Conservation (phyloP, 2,797 vertebrate genomes). For the Leptodactylus fallax region DNA sequence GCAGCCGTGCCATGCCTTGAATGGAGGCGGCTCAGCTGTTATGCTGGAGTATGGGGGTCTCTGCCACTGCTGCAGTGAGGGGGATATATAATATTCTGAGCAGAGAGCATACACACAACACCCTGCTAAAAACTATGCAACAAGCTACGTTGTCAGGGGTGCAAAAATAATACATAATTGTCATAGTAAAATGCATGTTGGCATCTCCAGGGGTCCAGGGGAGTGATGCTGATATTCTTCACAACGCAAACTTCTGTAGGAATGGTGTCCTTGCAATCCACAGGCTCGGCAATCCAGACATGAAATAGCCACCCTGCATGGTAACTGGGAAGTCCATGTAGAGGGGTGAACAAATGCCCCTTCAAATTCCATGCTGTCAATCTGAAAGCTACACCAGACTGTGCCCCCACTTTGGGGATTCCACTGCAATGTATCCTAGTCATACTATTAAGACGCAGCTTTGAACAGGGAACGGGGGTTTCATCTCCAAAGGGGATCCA, state of each 20-base stretch:
- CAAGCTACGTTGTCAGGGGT: background rate
- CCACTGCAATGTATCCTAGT: slow-evolving; percentile 29
- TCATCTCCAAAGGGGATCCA: slow-evolving; percentile 29
- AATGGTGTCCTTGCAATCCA: slow-evolving; percentile 38
- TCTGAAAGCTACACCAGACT: background rate
- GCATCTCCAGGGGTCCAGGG: slow-evolving; percentile 29
- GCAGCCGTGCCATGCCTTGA: slow-evolving; percentile 63
- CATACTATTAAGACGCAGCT: slow-evolving; percentile 1
- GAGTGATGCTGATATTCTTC: background rate
- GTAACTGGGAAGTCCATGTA: background rate
- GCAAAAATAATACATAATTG: slow-evolving; percentile 10
- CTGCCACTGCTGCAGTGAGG: slow-evolving; percentile 66
- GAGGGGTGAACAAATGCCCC: background rate
- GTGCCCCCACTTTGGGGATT: slow-evolving; percentile 10
- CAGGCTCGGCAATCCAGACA: slow-evolving; percentile 40
- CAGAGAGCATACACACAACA: slow-evolving; percentile 8
- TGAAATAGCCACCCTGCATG: background rate
- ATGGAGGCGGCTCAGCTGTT: slow-evolving; percentile 64
- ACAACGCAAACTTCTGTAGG: slow-evolving; percentile 38
- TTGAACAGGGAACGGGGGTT: background rate
- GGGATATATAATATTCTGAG: slow-evolving; percentile 31
- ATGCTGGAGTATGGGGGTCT: slow-evolving; percentile 70
- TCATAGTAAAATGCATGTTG: background rate
- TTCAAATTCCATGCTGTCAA: background rate
- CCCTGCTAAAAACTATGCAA: background rate